Evolutionary conservation across 2,113 vertebrate genomes (phyloP).

Genomic region (Tragelaphus strepsiceros): DNA sequence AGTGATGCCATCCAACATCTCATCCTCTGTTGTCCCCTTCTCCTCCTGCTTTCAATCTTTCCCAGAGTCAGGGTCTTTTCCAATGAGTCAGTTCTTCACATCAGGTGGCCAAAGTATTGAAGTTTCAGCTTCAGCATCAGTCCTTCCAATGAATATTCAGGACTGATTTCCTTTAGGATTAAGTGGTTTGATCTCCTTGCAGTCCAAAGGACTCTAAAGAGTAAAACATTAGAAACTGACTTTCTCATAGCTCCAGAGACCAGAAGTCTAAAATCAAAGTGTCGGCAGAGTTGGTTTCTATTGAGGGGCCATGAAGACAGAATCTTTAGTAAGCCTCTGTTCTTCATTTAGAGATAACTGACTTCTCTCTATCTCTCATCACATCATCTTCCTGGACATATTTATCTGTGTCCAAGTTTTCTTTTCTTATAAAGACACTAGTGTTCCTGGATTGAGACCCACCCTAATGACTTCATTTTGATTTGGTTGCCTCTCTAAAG

Average conservation of each 20-base stretch:
- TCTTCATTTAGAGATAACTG: too few relatives aligned
- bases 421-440: neutral
- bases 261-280: neutral
- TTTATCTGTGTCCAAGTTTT: neutral
- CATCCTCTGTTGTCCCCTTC: neutral
- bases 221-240: neutral
- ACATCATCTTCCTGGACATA: accelerated
- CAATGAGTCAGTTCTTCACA: neutral
- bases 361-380: neutral
- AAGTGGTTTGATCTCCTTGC: neutral
- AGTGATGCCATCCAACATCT: neutral
- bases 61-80: neutral
- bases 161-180: neutral
- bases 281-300: neutral
- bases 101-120: neutral
- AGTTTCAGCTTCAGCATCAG: neutral
- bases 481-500: neutral
- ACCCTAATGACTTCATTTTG: neutral
- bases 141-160: neutral
- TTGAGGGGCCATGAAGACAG: neutral
- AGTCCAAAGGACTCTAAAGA: neutral
- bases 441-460: neutral
- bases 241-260: neutral
- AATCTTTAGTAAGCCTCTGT: too few relatives aligned
- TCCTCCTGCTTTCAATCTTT: neutral